A percentile compares a stretch with the other conserved stretches of the same genome.
Conservation (phyloP, 2,888 invertebrate species). For the Tholera decimalis region DNA sequence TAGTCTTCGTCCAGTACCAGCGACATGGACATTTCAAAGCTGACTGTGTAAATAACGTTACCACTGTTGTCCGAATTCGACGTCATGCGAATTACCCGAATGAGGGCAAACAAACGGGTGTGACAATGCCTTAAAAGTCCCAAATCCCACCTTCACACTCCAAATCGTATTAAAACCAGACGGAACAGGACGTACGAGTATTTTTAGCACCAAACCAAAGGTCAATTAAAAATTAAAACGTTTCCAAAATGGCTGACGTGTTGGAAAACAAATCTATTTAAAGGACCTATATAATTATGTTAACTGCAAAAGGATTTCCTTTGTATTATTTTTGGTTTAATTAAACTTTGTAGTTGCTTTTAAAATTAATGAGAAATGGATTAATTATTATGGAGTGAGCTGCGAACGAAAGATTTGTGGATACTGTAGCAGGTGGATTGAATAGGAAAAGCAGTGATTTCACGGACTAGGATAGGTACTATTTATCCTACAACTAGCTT, state of each 20-base stretch:
- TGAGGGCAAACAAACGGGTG: neutral
- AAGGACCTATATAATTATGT: slow-evolving; percentile 22
- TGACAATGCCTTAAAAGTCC: neutral
- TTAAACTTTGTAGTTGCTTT: slow-evolving; percentile 20
- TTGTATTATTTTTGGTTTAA: slow-evolving; percentile 39
- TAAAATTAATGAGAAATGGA: slow-evolving; percentile 22
- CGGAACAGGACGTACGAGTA: too few relatives aligned
- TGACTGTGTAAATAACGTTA: neutral
- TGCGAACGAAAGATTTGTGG: slow-evolving; percentile 3
- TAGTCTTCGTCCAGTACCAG: neutral
- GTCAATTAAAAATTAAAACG: slow-evolving; percentile 23
- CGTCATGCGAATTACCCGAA: neutral
- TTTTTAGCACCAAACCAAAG: neutral
- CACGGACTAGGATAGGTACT: neutral
- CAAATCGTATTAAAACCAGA: neutral
- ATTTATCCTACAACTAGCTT: neutral
- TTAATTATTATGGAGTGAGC: slow-evolving; percentile 12
- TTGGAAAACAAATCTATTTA: slow-evolving; percentile 42
- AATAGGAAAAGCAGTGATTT: neutral
- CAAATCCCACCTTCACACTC: neutral
- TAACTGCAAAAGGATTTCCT: slow-evolving; percentile 28
- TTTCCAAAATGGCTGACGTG: slow-evolving; percentile 25
- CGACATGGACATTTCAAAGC: neutral
- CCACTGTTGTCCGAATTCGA: neutral
- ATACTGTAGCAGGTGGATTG: neutral